phyloP scores from a whole-genome alignment of 2,113 vertebrate species.

The Gopherus flavomarginatus region DNA sequence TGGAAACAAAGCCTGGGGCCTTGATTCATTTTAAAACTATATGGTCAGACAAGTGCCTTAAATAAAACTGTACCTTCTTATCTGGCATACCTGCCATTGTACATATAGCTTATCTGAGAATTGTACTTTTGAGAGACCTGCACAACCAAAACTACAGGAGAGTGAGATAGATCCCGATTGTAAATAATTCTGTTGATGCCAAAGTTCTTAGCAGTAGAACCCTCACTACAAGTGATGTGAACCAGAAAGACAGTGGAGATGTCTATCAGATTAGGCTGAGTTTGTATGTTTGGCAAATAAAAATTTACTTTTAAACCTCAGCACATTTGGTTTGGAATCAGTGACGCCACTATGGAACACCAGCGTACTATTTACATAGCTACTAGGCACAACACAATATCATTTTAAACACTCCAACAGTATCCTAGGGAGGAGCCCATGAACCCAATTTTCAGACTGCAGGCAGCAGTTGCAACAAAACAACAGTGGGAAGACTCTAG shows the following conservation, averaged over 20 bases:
- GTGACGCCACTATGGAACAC: not conserved
- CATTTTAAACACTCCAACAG: not conserved
- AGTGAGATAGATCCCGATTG: not conserved
- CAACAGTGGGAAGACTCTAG: not conserved
- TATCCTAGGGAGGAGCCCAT: not conserved
- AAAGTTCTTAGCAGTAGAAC: constrained; percentile 6
- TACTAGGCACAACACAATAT: not conserved
- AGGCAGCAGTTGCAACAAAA: not conserved
- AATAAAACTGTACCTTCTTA: not conserved
- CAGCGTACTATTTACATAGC: not conserved
- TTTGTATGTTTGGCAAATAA: not conserved
- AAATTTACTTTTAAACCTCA: not conserved
- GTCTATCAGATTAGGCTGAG: not conserved
- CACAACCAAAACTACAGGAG: not conserved
- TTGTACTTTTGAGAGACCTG: constrained; percentile 1
- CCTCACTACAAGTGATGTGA: not conserved
- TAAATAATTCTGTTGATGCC: too few species aligned
- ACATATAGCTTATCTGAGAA: not conserved
- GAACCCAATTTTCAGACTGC: not conserved
- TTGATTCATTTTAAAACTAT: not conserved
- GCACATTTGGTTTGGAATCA: not conserved
- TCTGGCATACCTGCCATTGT: not conserved
- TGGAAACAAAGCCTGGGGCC: not conserved
- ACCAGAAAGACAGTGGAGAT: fast-evolving
- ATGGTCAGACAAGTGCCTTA: not conserved